phyloP scores from a whole-genome alignment of 2,113 vertebrate genomes.

The Odocoileus hemionus region DNA sequence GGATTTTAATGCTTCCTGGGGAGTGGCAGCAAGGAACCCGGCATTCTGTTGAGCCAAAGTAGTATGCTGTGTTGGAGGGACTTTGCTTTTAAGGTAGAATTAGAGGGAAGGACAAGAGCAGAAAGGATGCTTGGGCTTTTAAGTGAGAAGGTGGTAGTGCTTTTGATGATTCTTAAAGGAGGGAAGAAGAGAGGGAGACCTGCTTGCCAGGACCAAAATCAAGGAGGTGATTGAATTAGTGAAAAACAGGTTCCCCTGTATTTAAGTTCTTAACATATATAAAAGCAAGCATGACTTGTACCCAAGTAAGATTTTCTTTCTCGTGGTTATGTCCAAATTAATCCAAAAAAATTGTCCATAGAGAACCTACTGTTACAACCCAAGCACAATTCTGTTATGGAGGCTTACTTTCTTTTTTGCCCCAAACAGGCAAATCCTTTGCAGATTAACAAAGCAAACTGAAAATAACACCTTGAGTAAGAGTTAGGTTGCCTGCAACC shows the following conservation, averaged over 20 bases:
- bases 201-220: neutral
- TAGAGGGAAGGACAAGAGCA: slow-evolving; percentile 32
- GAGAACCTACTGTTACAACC: neutral
- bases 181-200: neutral
- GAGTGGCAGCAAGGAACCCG: slow-evolving; percentile 47
- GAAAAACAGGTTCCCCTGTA: neutral
- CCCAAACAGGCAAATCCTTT: slow-evolving; percentile 5
- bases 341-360: neutral
- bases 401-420: neutral
- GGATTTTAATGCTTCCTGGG: slow-evolving; percentile 57
- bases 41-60: slow-evolving; percentile 28
- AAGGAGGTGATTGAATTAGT: neutral
- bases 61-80: neutral
- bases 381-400: neutral
- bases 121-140: neutral
- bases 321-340: neutral
- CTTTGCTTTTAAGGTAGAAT: neutral
- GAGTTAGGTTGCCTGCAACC: neutral
- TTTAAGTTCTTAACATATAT: slow-evolving; percentile 10
- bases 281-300: neutral
- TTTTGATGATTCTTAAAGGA: slow-evolving; percentile 25
- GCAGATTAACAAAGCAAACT: neutral
- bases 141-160: slow-evolving; percentile 9
- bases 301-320: neutral
- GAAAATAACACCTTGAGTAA: neutral